These are phyloP conservation scores for Pediacus dermestoides DNA, from an alignment of 2,888 invertebrate species.

Conservation along the genomic window DNA sequence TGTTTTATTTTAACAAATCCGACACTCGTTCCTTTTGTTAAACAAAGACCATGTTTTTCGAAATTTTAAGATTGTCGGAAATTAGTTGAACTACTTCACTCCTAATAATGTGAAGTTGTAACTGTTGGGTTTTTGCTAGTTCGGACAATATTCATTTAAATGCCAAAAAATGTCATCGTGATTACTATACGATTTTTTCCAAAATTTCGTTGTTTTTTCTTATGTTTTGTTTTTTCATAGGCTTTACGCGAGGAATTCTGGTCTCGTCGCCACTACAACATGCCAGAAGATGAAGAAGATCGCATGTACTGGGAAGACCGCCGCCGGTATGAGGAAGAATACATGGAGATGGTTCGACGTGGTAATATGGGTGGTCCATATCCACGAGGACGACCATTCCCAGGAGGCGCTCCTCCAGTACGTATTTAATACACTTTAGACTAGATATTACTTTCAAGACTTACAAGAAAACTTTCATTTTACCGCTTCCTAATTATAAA, in stretches of 20 bases:
- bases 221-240: constrained; percentile 27
- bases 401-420: constrained; percentile 50
- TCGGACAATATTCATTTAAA: constrained; percentile 20
- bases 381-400: constrained; percentile 48
- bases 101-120: constrained; percentile 22
- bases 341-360: constrained; percentile 68
- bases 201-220: constrained; percentile 8
- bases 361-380: constrained; percentile 59
- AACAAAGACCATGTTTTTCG: constrained; percentile 23
- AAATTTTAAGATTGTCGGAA: constrained; percentile 34
- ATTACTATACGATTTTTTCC: constrained; percentile 2
- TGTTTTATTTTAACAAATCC: constrained; percentile 8
- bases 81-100: constrained; percentile 26
- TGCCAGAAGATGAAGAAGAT: constrained; percentile 74
- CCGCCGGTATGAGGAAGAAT: constrained; percentile 70
- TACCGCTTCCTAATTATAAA: constrained; percentile 46
- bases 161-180: too few species aligned
- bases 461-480: constrained; percentile 1
- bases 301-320: constrained; percentile 86
- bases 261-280: constrained; percentile 62
- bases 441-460: too few species aligned
- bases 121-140: constrained; percentile 29
- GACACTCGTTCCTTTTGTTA: constrained; percentile 36
- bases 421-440: constrained; percentile 25
- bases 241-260: constrained; percentile 65